Evolutionary conservation across 92 coral and sea anemone genomes (phyloP), one percentile per base, ranked within the genome.

Genomic region (Galaxea fascicularis): DNA sequence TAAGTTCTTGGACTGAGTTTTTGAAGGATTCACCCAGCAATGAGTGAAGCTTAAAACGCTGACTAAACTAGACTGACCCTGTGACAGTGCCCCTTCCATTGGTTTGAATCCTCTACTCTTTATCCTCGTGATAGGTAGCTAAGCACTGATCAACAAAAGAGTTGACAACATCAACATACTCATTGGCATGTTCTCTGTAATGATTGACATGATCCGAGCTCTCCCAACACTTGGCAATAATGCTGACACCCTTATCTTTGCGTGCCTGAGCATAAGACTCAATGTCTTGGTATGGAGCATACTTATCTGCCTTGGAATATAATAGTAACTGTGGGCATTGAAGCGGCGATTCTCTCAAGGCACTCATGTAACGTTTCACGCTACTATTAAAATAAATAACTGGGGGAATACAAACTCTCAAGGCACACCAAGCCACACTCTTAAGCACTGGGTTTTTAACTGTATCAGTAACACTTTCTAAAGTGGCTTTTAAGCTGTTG

Each of bases 141-240:
- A 92, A 86, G 82, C 99, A 94, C 58, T 92, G 51, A 30, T 87
- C 89, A 52, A 94, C 60, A 85, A 94, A 96, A 41, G 73, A 54
- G 44, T 94, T 82, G 11, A 96, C 79, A 45, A 69, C 80, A 79
- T 65, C 79, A 25, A 85, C 65, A 69, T 96, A 96, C 69, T 96
- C 96, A 5, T 91, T 89, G 14, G 92, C 64, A 70, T 94, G 92
- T 77, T 92, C 92, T 86, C 95, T 92, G 89, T 82, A 94, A 64
- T 96, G 99, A 79, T 90, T 93, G 25, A 94, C 98, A 96, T 96
- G 99, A 4, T 79, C 52, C 6, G 99, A 92, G 41, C 65, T 68
- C 56, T 94, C 96, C 99, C 99, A 96, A 41, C 98, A 93, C 71
- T 88, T 91, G 69, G 80, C 65, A 3, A 80, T 66, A 41, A 96